Base-by-base conservation (phyloP, 2,797 vertebrate species). In the Denticeps clupeoides region DNA sequence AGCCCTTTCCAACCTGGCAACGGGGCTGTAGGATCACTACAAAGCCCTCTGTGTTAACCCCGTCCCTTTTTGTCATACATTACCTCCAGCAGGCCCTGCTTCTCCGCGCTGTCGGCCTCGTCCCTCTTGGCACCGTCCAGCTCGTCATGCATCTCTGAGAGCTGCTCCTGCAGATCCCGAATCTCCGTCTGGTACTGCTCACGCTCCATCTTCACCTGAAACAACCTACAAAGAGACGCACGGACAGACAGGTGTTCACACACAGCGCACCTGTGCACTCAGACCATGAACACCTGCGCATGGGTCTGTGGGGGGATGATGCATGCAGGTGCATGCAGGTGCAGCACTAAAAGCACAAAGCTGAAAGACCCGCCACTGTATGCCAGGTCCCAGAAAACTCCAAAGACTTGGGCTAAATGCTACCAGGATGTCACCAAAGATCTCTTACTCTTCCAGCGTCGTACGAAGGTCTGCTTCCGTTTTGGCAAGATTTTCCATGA, bases 111-210 rank as follows among this genome's bases (percentile, higher is more conserved):
- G 49, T 89, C 88, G 22, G 50, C 45, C 6, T 65, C 60, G 0
- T 78, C 70, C 26, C 64, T 84, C 66, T 96, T 97, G 41, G 93
- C 89, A 0, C 68, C 69, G 68, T 99, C 94, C 13, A 99, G 73
- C 64, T 97, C 93, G 15, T 98, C 95, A 0, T 99, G 95, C 95
- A 99, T 99, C 73, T 99, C 95, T 0, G 95, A 99, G 47, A 98
- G 88, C 72, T 99, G 95, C 56, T 97, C 94, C 69, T 98, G 92
- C 69, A 99, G 83, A 70, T 99, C 95, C 67, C 94, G 79, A 74
- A 99, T 93, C 75, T 98, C 92, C 0, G 86, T 93, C 80, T 99
- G 93, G 65, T 89, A 84, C 63, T 95, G 85, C 11, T 97, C 92
- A 50, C 86, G 79, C 55, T 98, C 95, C 85, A 97, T 97, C 78